Percentiles rank a stretch among this genome's conserved stretches.
Evolutionary conservation across 2,113 vertebrate species (phyloP).

Genomic region (Chaenogobius annularis): DNA sequence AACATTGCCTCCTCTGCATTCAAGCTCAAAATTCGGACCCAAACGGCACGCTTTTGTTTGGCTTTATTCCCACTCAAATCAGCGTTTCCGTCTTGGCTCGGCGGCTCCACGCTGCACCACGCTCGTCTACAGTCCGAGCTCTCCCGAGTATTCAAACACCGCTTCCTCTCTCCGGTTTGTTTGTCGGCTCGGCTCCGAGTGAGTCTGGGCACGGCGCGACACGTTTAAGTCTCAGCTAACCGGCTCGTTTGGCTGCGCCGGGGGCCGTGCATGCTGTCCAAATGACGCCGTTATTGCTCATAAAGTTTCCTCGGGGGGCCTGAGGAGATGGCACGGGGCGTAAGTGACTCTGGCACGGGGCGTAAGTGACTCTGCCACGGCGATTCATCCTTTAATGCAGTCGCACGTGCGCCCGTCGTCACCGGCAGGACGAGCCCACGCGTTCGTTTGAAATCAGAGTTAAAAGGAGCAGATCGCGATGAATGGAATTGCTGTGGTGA

Average conservation of each 20-base stretch:
- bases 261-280: not conserved
- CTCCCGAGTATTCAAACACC: not conserved
- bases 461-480: too few species aligned
- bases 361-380: too few species aligned
- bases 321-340: not conserved
- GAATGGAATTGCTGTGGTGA: too few species aligned
- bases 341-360: too few species aligned
- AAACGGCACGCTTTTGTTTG: too few species aligned
- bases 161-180: not conserved
- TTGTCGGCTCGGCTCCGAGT: not conserved
- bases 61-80: not conserved
- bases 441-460: not conserved
- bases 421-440: not conserved
- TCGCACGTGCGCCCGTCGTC: not conserved
- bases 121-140: not conserved
- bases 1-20: too few species aligned
- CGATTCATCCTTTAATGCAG: not conserved
- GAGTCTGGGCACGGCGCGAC: not conserved
- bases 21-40: too few species aligned
- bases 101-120: too few species aligned
- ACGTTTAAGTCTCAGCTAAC: conserved; percentile 4
- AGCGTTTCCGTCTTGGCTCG: not conserved
- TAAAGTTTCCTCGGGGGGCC: conserved; percentile 1
- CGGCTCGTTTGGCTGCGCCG: not conserved
- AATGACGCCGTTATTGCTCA: not conserved